Conservation (phyloP, 2,113 vertebrate species). For the Chrysemys picta region DNA sequence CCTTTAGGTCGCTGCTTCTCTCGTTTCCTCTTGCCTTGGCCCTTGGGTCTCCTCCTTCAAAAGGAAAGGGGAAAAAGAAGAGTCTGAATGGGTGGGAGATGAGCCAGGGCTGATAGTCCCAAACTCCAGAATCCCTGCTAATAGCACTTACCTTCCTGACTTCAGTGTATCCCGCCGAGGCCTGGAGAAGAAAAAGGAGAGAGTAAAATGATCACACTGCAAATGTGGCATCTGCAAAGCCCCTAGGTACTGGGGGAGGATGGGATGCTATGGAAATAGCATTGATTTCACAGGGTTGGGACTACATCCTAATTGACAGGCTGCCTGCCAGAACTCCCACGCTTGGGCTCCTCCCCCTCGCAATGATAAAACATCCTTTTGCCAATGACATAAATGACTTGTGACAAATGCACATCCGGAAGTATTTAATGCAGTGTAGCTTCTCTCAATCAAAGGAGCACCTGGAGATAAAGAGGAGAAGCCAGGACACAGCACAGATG, state of each 20-base stretch:
- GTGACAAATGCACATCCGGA: neutral
- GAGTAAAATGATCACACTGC: neutral
- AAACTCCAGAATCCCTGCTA: accelerated
- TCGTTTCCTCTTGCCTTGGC: slow-evolving; percentile 80
- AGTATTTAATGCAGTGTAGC: neutral
- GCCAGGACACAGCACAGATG: neutral
- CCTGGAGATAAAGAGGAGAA: neutral
- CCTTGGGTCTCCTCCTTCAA: slow-evolving; percentile 79
- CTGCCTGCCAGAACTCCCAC: neutral
- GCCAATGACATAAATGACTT: neutral
- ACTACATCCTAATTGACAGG: neutral
- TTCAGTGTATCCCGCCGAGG: slow-evolving; percentile 66
- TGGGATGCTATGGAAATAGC: neutral
- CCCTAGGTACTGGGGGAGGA: neutral
- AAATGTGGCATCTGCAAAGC: neutral
- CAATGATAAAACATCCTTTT: neutral
- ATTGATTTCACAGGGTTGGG: neutral
- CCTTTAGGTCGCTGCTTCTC: slow-evolving; percentile 79
- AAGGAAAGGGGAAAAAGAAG: slow-evolving; percentile 67
- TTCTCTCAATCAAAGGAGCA: neutral
- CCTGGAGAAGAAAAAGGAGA: slow-evolving; percentile 53
- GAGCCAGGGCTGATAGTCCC: neutral
- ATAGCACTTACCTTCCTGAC: slow-evolving; percentile 74
- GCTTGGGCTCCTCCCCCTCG: neutral
- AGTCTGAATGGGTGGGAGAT: neutral